Evolutionary conservation across 2,113 vertebrate species (phyloP).

Genomic region (Chitala chitala): DNA sequence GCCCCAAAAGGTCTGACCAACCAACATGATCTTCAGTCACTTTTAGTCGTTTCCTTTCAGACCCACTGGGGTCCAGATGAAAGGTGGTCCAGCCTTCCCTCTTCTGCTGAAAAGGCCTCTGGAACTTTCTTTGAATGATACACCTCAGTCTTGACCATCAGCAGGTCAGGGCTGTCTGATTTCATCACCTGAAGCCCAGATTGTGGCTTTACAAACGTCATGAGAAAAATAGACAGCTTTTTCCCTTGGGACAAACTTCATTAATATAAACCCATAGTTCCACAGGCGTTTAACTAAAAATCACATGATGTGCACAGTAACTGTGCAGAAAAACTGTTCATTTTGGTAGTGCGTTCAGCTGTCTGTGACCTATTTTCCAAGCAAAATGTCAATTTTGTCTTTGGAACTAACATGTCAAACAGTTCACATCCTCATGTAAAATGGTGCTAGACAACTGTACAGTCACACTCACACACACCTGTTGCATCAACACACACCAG

Average conservation of each 20-base stretch:
- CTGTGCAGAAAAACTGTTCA: neutral
- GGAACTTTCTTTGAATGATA: neutral
- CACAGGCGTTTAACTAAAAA: too few relatives aligned
- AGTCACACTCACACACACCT: neutral
- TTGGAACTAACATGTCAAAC: neutral
- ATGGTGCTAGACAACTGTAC: constrained; percentile 1
- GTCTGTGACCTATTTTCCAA: neutral
- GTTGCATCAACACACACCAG: neutral
- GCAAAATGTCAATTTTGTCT: neutral
- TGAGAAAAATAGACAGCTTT: too few relatives aligned
- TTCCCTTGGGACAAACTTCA: too few relatives aligned
- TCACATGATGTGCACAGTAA: neutral
- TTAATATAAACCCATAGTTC: too few relatives aligned
- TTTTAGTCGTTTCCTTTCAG: neutral
- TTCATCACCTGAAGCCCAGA: too few relatives aligned
- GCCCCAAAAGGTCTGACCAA: neutral
- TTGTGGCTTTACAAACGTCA: too few relatives aligned
- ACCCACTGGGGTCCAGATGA: neutral
- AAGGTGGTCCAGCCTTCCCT: neutral
- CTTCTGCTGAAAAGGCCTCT: neutral
- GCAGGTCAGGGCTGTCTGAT: too few relatives aligned
- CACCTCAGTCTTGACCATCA: neutral
- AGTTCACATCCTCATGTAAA: neutral
- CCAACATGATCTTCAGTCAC: neutral
- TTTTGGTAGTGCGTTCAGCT: neutral